phyloP scores from a whole-genome alignment of 2,888 invertebrate genomes.

The Amitus sp. region DNA sequence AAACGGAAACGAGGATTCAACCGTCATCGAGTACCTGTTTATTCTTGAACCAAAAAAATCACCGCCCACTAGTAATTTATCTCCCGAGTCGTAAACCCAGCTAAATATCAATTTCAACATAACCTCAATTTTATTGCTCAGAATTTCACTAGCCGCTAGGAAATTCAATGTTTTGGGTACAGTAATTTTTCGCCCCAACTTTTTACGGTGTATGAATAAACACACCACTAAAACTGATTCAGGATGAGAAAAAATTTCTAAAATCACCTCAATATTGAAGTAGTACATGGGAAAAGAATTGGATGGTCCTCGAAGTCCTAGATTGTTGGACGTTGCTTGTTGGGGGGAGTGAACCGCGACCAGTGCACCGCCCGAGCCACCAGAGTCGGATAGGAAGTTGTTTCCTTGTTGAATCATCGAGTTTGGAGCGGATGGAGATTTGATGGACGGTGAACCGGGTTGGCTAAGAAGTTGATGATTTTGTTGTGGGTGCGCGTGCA shows the following conservation, averaged over 20 bases:
- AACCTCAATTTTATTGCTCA: no score
- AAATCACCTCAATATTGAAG: conserved; percentile 78
- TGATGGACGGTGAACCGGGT: conserved; percentile 60
- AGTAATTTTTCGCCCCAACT: no score
- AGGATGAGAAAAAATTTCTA: background rate
- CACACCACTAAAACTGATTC: no score
- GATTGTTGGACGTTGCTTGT: conserved; percentile 59
- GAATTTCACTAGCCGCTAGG: no score
- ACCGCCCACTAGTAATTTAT: no score
- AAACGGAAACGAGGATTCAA: no score
- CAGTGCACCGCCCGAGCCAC: conserved; percentile 45
- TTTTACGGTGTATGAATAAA: no score
- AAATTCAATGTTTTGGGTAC: no score
- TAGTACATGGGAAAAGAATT: conserved; percentile 78
- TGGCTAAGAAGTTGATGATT: conserved; percentile 55
- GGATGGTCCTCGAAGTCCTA: conserved; percentile 67
- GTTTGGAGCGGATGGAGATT: conserved; percentile 52
- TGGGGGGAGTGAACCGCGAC: conserved; percentile 66
- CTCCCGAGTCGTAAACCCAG: no score
- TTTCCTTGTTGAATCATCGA: conserved; percentile 58
- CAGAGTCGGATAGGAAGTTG: conserved; percentile 51
- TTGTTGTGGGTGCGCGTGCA: conserved; percentile 62
- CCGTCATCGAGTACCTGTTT: no score
- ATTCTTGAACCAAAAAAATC: no score
- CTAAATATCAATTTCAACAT: no score